These are phyloP conservation scores for Polyodon spathula DNA, from an alignment of 2,113 vertebrate genomes.

Conservation along the genomic window DNA sequence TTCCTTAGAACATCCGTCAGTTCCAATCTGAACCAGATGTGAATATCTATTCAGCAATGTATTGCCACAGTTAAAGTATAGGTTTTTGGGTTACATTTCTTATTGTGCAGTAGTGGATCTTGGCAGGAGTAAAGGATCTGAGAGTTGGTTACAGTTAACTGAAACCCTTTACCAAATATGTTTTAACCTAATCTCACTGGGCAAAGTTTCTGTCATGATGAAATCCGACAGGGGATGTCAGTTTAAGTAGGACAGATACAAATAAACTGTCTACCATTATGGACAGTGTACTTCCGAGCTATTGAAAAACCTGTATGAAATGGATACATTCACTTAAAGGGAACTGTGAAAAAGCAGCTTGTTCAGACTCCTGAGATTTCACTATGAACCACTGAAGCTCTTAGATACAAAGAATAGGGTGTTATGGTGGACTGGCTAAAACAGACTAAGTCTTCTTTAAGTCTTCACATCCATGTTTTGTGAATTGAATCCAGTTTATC, in stretches of 20 bases:
- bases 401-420: too few species aligned
- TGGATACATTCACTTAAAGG: neutral
- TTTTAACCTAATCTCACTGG: neutral
- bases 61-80: constrained; percentile 2
- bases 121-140: neutral
- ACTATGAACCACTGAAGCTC: too few species aligned
- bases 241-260: neutral
- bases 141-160: neutral
- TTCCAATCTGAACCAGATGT: constrained; percentile 6
- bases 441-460: too few species aligned
- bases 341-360: too few species aligned
- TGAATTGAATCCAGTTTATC: too few species aligned
- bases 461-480: too few species aligned
- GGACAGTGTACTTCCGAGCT: neutral
- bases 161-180: neutral
- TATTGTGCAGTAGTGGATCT: neutral
- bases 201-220: neutral
- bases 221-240: neutral
- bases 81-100: constrained; percentile 8
- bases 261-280: neutral
- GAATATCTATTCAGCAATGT: constrained; percentile 3
- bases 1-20: neutral
- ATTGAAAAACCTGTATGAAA: neutral
- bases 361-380: too few species aligned
- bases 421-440: too few species aligned